Evolutionary conservation across 2,888 invertebrate species (phyloP).

Genomic region (Eumerus sabulonum): DNA sequence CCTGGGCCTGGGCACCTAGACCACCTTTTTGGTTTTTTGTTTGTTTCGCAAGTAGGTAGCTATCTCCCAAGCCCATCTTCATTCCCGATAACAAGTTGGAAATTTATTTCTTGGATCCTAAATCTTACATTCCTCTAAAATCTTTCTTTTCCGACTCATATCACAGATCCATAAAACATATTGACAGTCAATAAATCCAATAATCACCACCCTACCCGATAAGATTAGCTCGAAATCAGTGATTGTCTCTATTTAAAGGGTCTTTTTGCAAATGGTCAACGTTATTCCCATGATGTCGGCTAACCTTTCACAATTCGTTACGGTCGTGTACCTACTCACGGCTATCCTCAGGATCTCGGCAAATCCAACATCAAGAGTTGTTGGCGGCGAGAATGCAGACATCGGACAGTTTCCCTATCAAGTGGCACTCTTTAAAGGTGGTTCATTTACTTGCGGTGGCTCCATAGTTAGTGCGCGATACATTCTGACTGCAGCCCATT

Average conservation of each 20-base stretch:
- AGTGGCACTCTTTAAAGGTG: conserved; percentile 74
- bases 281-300: conserved; percentile 38
- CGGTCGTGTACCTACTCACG: conserved; percentile 27
- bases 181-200: no score
- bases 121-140: no score
- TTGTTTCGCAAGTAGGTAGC: no score
- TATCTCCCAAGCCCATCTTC: no score
- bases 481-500: conserved; percentile 74
- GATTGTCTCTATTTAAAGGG: no score
- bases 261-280: no score
- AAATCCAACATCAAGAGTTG: conserved; percentile 68
- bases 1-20: no score
- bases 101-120: background rate
- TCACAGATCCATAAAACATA: no score
- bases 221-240: conserved; percentile 12
- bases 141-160: no score
- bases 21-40: no score
- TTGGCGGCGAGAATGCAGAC: conserved; percentile 75
- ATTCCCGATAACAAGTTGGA: background rate
- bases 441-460: conserved; percentile 72
- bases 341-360: conserved; percentile 18
- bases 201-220: conserved; percentile 4
- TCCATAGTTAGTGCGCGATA: conserved; percentile 69
- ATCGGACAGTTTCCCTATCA: conserved; percentile 76
- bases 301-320: conserved; percentile 25